A percentile compares a stretch with the other conserved stretches of the same genome.
These are phyloP conservation scores for Heliconius melpomene DNA, from an alignment of 1,140 invertebrate genomes.

Conservation along the genomic window DNA sequence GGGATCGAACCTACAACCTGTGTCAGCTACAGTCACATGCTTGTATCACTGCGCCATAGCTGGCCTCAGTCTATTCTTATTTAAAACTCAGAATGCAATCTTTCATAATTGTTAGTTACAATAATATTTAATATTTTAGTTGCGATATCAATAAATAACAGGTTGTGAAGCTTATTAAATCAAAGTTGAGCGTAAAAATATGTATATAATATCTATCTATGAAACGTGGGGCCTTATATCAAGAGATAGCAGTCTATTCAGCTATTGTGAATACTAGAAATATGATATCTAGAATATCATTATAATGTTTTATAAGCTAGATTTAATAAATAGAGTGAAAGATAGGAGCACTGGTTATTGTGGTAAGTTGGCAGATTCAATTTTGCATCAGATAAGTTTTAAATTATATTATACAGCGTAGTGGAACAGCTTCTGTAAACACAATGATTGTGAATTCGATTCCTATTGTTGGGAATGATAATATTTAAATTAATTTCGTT, in stretches of 20 bases:
- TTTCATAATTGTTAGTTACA: not conserved
- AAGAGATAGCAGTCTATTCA: conserved; percentile 29
- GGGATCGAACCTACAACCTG: too few species aligned
- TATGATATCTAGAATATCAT: conserved; percentile 11
- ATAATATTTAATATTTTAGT: not conserved
- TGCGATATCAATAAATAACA: not conserved
- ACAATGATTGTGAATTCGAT: not conserved
- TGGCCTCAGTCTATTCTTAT: not conserved
- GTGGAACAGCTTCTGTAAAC: not conserved
- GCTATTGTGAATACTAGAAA: conserved; percentile 5
- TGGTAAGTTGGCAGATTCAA: not conserved
- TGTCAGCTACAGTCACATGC: too few species aligned
- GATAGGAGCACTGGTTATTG: not conserved
- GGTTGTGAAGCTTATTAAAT: conserved; percentile 17
- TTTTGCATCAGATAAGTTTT: not conserved
- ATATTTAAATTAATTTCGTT: not conserved
- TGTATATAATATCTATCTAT: not conserved
- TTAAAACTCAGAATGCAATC: not conserved
- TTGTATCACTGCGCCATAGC: too few species aligned
- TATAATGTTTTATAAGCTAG: conserved; percentile 8
- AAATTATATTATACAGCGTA: not conserved
- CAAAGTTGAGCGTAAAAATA: conserved; percentile 25
- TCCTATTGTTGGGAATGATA: not conserved
- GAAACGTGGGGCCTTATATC: conserved; percentile 20
- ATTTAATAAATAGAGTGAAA: conserved; percentile 12